A percentile compares a stretch with the other conserved stretches of the same genome.
Conservation (phyloP, 2,797 vertebrate genomes). For the Diplodus puntazzo region DNA sequence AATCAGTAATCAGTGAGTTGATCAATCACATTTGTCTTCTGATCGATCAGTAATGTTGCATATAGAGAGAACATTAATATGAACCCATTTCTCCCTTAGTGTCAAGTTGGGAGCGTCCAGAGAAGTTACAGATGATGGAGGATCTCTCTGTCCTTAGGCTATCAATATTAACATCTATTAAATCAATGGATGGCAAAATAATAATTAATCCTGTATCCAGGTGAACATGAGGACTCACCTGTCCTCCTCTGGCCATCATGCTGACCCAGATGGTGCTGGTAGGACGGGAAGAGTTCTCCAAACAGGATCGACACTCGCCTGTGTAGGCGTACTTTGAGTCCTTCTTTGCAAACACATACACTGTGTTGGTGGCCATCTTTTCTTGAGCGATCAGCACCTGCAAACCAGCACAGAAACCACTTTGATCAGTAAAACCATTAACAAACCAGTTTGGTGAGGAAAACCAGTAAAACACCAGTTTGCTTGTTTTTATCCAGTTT, state of each 20-base stretch:
- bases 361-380: slow-evolving; percentile 99
- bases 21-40: background rate
- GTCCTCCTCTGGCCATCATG: slow-evolving; percentile 99
- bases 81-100: no score
- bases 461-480: background rate
- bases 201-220: background rate
- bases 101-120: no score
- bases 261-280: slow-evolving; percentile 99
- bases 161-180: no score
- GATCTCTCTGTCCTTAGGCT: no score
- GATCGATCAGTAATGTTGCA: background rate
- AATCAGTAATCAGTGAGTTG: background rate
- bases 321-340: slow-evolving; percentile 99
- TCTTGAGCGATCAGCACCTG: slow-evolving; percentile 99
- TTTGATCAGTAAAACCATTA: background rate
- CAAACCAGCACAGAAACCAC: background rate
- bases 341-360: slow-evolving; percentile 99
- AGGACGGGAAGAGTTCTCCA: slow-evolving; percentile 98
- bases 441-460: background rate
- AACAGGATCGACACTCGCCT: slow-evolving; percentile 95
- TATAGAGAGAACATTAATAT: no score
- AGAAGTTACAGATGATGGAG: no score
- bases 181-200: background rate
- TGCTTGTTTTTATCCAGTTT: no score
- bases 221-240: slow-evolving; percentile 83